Evolutionary conservation across 2,888 invertebrate genomes (phyloP), one percentile per base, ranked within the genome.

Genomic region (Sarcophaga carnaria): DNA sequence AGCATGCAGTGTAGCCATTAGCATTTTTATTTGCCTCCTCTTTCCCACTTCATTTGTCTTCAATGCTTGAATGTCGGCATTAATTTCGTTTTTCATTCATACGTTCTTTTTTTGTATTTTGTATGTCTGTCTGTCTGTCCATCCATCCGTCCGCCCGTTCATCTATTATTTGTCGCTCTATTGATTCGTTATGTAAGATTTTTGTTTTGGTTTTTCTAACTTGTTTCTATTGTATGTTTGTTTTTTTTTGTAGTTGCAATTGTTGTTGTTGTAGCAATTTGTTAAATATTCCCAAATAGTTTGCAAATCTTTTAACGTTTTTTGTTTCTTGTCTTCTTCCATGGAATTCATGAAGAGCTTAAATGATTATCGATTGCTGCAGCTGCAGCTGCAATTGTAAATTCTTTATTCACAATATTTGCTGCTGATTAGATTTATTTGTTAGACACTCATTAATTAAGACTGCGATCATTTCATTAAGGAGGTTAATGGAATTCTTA

Each of bases 361-460:
- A 49, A 69, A 25, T 47, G 79, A 63, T 85, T 17, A 49, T 71
- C n/a, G n/a, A 54, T 54, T 71, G 60, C 20, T 81, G 85, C 72
- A 79, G 79, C 72, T 81, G 85, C 77, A 83, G 83, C 81, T 85
- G 85, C 81, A 85, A 79, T 76, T 85, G 85, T 76, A 85, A 79
- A 85, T 77, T 76, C 64, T 72, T 77, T 17, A 49, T 67, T 76
- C 60, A 76, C 71, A 71, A 66, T 76, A 14, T 71, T 71, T 17
- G 54, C 17, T 54, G 54, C 4, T 54, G 54, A 54, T 54, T 62
- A 5, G n/a, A 27, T 66, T 59, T 54, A 54, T 77, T 70, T 12
- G 67, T 76, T 54, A 63, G 59, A 70, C 27, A 63, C 66, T 78
- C 77, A 54, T 86, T 83, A 83, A 80, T 86, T 80, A 76, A 37